Conservation (phyloP, 2,113 vertebrate genomes). For the Apteryx owenii region DNA sequence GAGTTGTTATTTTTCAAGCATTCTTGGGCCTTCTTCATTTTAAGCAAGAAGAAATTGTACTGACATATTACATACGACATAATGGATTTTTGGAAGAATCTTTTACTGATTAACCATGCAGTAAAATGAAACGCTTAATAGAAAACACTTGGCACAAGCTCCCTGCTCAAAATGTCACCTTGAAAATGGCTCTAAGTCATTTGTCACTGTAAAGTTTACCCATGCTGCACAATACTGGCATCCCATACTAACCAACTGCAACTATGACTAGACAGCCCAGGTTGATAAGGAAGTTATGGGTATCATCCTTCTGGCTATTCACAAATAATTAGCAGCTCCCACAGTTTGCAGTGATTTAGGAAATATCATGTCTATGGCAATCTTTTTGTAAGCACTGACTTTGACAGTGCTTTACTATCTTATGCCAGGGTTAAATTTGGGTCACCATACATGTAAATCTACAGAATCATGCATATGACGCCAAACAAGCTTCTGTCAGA, state of each 20-base stretch:
- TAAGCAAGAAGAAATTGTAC: conserved; percentile 5
- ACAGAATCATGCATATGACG: not conserved
- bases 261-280: not conserved
- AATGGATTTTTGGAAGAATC: conserved; percentile 27
- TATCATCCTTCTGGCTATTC: conserved; percentile 16
- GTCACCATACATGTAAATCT: not conserved
- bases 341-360: not conserved
- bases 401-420: conserved; percentile 1
- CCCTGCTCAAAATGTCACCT: conserved; percentile 67
- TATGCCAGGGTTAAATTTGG: conserved; percentile 36
- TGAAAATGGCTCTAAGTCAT: conserved; percentile 51
- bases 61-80: not conserved
- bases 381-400: not conserved
- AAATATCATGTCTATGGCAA: conserved; percentile 42
- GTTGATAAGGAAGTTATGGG: conserved; percentile 37
- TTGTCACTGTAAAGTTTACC: conserved; percentile 44
- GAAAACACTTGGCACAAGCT: conserved; percentile 61
- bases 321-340: conserved; percentile 38
- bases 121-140: conserved; percentile 60
- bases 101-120: conserved; percentile 63
- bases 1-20: not conserved
- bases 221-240: not conserved
- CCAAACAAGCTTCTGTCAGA: not conserved
- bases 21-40: not conserved
- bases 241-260: not conserved